A percentile compares a stretch with the other conserved stretches of the same genome.
These are phyloP conservation scores for Trinorchestia longiramus DNA, from an alignment of 1,140 invertebrate genomes.

Conservation along the genomic window DNA sequence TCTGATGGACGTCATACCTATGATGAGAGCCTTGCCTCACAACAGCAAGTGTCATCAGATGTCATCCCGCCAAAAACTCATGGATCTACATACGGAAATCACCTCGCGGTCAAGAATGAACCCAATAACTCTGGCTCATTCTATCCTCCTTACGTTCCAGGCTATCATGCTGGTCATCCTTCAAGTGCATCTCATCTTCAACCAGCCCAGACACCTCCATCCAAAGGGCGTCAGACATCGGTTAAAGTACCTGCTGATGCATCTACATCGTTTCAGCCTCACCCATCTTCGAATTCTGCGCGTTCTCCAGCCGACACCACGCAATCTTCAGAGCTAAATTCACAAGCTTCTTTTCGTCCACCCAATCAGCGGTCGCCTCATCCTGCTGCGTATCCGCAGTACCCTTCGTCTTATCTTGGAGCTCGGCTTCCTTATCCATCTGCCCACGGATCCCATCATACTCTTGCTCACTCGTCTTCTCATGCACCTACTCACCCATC, in stretches of 20 bases:
- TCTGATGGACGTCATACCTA: not conserved
- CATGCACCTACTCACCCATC: conserved; percentile 20
- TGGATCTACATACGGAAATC: conserved; percentile 51
- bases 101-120: conserved; percentile 19
- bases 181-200: not conserved
- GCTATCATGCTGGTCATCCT: not conserved
- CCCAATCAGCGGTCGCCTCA: conserved; percentile 50
- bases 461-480: conserved; percentile 58
- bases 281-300: not conserved
- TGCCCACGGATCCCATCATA: conserved; percentile 57
- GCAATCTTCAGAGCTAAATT: conserved; percentile 41
- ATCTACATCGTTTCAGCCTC: no score
- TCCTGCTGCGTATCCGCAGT: conserved; percentile 56
- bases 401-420: conserved; percentile 55
- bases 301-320: not conserved
- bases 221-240: not conserved
- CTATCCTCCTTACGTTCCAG: not conserved
- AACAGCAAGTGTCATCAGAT: not conserved
- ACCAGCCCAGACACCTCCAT: not conserved
- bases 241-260: not conserved
- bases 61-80: conserved; percentile 57
- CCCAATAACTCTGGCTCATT: conserved; percentile 7
- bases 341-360: conserved; percentile 57
- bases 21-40: not conserved
- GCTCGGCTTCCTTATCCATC: conserved; percentile 1